Conservation (phyloP, 2,888 invertebrate species). For the Tubulanus polymorphus region DNA sequence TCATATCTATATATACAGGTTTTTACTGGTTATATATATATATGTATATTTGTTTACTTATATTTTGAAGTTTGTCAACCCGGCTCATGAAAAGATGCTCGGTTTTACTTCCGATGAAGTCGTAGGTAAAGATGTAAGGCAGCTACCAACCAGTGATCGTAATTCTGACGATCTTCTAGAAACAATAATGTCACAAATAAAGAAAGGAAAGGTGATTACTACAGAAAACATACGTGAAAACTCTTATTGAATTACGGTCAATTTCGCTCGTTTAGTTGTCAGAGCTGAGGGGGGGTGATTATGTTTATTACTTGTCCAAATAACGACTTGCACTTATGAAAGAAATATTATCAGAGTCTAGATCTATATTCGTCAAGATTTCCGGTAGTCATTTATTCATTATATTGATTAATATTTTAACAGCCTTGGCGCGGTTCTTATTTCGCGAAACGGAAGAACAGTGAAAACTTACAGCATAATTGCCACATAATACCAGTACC, state of each 20-base stretch:
- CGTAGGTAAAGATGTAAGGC: slow-evolving; percentile 61
- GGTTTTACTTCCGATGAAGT: slow-evolving; percentile 68
- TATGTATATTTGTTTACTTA: not conserved
- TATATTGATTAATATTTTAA: slow-evolving; percentile 7
- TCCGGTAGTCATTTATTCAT: not conserved
- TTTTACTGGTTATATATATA: not conserved
- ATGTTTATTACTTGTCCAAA: too few species aligned
- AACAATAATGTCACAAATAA: slow-evolving; percentile 47
- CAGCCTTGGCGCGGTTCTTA: slow-evolving; percentile 73
- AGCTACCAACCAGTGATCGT: slow-evolving; percentile 58
- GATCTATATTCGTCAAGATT: not conserved
- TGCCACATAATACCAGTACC: slow-evolving; percentile 72
- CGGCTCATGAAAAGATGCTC: slow-evolving; percentile 76
- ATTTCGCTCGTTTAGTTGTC: too few species aligned
- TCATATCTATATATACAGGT: not conserved
- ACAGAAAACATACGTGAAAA: too few species aligned
- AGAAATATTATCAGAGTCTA: too few species aligned
- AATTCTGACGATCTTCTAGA: slow-evolving; percentile 49
- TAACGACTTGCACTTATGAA: too few species aligned
- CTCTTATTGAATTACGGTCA: too few species aligned
- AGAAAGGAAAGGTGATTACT: slow-evolving; percentile 54
- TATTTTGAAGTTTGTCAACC: slow-evolving; percentile 73
- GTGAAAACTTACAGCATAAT: slow-evolving; percentile 72
- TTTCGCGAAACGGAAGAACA: slow-evolving; percentile 70
- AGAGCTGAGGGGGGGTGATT: too few species aligned